Conservation (phyloP, 2,888 invertebrate genomes). For the Andrena flavipes region DNA sequence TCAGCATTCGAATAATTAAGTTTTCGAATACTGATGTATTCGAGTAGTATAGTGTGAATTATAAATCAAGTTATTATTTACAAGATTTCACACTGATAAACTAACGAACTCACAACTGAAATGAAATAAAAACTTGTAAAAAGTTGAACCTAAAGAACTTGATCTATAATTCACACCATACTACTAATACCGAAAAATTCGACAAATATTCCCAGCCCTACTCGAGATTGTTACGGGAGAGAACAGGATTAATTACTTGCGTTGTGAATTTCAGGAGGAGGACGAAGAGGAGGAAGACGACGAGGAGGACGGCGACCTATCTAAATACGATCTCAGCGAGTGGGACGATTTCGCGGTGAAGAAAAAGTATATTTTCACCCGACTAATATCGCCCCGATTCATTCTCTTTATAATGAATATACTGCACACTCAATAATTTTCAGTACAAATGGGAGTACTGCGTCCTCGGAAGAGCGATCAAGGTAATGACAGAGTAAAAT, state of each 20-base stretch:
- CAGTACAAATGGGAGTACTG: constrained; percentile 79
- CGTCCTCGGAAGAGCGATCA: constrained; percentile 77
- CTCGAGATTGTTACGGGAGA: background rate
- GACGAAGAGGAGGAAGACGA: constrained; percentile 86
- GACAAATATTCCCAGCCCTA: no score
- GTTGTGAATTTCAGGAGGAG: constrained; percentile 69
- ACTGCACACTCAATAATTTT: constrained; percentile 61
- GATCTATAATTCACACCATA: no score
- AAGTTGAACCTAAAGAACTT: no score
- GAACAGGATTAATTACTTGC: background rate
- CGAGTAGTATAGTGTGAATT: no score
- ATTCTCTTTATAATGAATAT: constrained; percentile 3
- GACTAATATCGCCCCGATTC: background rate
- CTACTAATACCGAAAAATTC: no score
- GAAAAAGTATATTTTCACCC: constrained; percentile 77
- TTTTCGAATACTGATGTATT: no score
- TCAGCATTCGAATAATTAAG: no score
- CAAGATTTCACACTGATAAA: no score
- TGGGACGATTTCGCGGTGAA: constrained; percentile 85
- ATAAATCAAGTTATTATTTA: no score
- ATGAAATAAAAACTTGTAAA: no score
- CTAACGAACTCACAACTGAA: no score
- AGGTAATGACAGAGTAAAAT: constrained; percentile 75
- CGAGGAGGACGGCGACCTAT: constrained; percentile 86
- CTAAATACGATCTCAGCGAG: constrained; percentile 87